Conservation (phyloP, 2,113 vertebrate genomes). For the Tachuris rubrigastra region DNA sequence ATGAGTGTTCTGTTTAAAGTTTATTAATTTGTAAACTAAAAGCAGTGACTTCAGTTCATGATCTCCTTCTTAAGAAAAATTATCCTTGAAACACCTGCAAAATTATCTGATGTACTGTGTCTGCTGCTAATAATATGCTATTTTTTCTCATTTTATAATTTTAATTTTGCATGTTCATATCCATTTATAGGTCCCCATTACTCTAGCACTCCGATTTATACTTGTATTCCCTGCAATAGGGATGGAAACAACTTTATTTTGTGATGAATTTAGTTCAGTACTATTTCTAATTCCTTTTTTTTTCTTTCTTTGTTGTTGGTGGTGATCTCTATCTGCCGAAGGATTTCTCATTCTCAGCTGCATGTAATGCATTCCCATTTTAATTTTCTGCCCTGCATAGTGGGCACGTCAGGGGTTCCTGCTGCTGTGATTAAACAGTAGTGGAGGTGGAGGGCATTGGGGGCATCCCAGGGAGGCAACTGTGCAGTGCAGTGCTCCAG, state of each 20-base stretch:
- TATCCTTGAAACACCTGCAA: background rate
- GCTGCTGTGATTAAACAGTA: background rate
- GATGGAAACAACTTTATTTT: background rate
- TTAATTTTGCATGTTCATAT: background rate
- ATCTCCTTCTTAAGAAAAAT: background rate
- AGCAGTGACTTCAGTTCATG: background rate
- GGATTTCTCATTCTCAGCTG: background rate
- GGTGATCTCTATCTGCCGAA: background rate
- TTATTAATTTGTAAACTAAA: background rate
- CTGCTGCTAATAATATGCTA: background rate
- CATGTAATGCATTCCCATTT: background rate
- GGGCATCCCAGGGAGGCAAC: too few relatives aligned
- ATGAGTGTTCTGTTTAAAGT: background rate
- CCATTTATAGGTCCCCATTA: background rate
- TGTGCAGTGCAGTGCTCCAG: rapidly evolving
- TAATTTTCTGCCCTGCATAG: background rate
- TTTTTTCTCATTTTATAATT: background rate
- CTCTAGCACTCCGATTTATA: background rate
- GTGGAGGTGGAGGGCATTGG: background rate
- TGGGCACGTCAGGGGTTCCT: background rate
- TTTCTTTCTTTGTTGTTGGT: background rate
- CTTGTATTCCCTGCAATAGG: background rate
- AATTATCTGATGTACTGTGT: background rate
- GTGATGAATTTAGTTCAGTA: background rate
- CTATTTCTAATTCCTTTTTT: background rate